phyloP scores from a whole-genome alignment of 2,113 vertebrate genomes.

The Falcunculus frontatus region DNA sequence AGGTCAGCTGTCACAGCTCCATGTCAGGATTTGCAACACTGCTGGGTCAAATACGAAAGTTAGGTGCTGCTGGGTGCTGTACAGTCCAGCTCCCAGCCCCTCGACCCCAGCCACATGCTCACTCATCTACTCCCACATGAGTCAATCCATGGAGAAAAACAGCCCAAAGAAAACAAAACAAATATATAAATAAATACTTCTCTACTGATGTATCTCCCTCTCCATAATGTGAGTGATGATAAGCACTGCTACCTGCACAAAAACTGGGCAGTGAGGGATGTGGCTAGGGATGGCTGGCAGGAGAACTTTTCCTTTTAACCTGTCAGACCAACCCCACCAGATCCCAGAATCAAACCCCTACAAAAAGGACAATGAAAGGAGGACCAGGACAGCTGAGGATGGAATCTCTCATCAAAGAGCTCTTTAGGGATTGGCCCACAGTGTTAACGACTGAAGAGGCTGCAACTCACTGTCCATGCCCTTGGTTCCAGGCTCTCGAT shows the following conservation, averaged over 20 bases:
- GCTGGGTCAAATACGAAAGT: not conserved
- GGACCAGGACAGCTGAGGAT: not conserved
- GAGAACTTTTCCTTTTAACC: not conserved
- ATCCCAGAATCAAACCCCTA: not conserved
- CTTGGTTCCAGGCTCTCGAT: not conserved
- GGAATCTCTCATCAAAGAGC: not conserved
- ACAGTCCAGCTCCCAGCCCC: not conserved
- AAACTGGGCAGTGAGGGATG: not conserved
- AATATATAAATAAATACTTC: not conserved
- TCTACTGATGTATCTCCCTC: not conserved
- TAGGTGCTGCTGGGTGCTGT: not conserved
- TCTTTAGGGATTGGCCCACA: not conserved
- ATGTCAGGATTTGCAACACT: not conserved
- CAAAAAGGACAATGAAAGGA: not conserved
- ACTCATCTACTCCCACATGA: not conserved
- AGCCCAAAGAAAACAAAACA: not conserved
- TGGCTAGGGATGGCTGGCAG: not conserved
- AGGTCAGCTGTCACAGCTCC: not conserved
- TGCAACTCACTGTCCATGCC: not conserved
- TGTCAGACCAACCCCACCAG: not conserved
- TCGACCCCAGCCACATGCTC: not conserved
- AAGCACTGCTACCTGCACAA: not conserved
- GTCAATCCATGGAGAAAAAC: not conserved
- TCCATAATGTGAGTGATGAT: not conserved
- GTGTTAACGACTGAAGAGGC: not conserved